Evolutionary conservation across 2,797 vertebrate genomes (phyloP).

Genomic region (Bradypodion ventrale): DNA sequence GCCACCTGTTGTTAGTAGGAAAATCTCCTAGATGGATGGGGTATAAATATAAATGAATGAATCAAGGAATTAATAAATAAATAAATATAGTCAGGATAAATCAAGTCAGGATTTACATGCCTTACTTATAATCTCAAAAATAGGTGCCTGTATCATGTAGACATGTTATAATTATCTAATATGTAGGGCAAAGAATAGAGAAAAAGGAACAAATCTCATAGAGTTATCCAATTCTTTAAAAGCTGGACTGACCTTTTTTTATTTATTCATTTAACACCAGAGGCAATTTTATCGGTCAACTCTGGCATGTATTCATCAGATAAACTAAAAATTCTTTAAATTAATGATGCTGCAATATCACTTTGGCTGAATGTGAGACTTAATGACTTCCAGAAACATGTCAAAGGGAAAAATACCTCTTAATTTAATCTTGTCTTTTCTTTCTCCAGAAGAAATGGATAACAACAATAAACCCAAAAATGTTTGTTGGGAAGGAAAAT

Average conservation of each 20-base stretch:
- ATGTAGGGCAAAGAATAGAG: background rate
- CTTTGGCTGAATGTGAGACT: background rate
- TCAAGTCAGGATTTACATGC: no score
- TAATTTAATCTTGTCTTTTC: slow-evolving; percentile 3
- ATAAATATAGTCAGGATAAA: no score
- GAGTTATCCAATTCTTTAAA: background rate
- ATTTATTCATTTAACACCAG: background rate
- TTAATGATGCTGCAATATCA: slow-evolving; percentile 13
- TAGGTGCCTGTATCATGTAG: background rate
- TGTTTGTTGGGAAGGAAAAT: background rate
- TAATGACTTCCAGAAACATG: slow-evolving; percentile 15
- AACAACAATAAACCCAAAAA: slow-evolving; percentile 4
- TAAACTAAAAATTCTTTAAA: slow-evolving; percentile 1
- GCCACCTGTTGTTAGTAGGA: no score
- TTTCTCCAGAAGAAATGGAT: background rate
- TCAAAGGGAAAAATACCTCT: background rate
- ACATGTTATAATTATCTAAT: background rate
- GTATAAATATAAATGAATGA: background rate
- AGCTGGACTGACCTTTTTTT: background rate
- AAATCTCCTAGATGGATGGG: background rate
- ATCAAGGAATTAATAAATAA: no score
- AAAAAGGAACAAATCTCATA: background rate
- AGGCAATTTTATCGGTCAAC: background rate
- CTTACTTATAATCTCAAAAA: background rate
- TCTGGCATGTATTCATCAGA: background rate